These are phyloP conservation scores for Hyposoter dolosus DNA, from an alignment of 2,888 invertebrate genomes.

Conservation along the genomic window DNA sequence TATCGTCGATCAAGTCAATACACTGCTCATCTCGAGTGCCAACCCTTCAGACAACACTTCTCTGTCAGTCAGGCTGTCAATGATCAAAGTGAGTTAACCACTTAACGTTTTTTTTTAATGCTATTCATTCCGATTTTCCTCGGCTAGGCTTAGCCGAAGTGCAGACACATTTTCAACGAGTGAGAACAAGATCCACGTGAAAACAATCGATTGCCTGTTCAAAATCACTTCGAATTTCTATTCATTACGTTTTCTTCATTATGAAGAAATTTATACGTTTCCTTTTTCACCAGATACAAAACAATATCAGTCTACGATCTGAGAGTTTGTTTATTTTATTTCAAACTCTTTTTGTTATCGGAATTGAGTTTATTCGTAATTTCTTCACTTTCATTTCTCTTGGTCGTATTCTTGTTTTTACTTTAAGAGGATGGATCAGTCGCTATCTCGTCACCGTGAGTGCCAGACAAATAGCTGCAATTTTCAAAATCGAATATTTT, in stretches of 20 bases:
- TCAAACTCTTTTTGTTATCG: neutral
- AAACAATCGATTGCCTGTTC: neutral
- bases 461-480: too few relatives aligned
- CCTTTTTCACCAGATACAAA: neutral
- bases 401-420: too few relatives aligned
- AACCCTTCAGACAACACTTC: conserved; percentile 89
- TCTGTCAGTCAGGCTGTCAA: conserved; percentile 88
- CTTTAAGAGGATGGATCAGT: too few relatives aligned
- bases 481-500: neutral
- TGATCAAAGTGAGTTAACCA: conserved; percentile 87
- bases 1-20: conserved; percentile 83
- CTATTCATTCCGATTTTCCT: neutral
- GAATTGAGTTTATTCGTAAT: neutral
- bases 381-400: neutral
- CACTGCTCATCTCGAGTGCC: conserved; percentile 87
- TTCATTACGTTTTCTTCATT: neutral
- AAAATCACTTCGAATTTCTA: neutral
- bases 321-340: neutral
- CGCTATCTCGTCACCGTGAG: too few relatives aligned
- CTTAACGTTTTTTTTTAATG: neutral
- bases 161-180: neutral
- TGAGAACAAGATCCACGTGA: neutral
- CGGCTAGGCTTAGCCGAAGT: too few relatives aligned
- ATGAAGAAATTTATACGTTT: neutral
- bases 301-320: neutral